A percentile compares a stretch with the other conserved stretches of the same genome.
These are phyloP conservation scores for Hirtodrosophila confusa DNA, from an alignment of 2,888 invertebrate species.

Conservation along the genomic window DNA sequence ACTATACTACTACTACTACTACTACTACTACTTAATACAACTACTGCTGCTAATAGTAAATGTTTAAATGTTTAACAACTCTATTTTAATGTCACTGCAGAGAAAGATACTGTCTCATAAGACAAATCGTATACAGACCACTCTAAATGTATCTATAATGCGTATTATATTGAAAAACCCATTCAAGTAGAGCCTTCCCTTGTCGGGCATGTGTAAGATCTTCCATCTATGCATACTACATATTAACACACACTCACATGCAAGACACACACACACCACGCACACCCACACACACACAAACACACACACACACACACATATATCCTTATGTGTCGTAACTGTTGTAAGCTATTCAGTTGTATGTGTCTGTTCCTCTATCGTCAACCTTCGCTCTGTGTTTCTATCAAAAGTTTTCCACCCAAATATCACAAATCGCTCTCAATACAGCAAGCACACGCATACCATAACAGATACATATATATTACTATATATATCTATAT, in stretches of 20 bases:
- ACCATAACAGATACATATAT: constrained; percentile 29
- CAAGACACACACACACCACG: too few species aligned
- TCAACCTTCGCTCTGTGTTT: constrained; percentile 10
- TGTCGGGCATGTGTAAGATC: constrained; percentile 65
- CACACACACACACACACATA: constrained; percentile 17
- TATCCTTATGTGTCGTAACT: constrained; percentile 48
- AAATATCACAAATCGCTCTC: constrained; percentile 33
- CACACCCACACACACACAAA: constrained; percentile 10
- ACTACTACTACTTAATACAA: constrained; percentile 20
- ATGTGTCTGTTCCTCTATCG: constrained; percentile 33
- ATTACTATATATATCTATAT: constrained; percentile 2
- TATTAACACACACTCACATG: constrained; percentile 44
- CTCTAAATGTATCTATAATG: constrained; percentile 15
- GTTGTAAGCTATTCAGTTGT: constrained; percentile 41
- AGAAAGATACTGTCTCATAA: constrained; percentile 21
- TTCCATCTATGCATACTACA: constrained; percentile 17
- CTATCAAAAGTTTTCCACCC: constrained; percentile 33
- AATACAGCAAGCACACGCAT: constrained; percentile 30
- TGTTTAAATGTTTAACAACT: constrained; percentile 14
- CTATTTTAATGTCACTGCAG: constrained; percentile 39
- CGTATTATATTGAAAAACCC: constrained; percentile 8
- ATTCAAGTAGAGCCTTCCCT: constrained; percentile 48
- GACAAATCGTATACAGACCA: constrained; percentile 21
- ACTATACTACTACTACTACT: constrained; percentile 5
- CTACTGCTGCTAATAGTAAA: constrained; percentile 24